Evolutionary conservation across 2,113 vertebrate genomes (phyloP).

Genomic region (Scalopus aquaticus): DNA sequence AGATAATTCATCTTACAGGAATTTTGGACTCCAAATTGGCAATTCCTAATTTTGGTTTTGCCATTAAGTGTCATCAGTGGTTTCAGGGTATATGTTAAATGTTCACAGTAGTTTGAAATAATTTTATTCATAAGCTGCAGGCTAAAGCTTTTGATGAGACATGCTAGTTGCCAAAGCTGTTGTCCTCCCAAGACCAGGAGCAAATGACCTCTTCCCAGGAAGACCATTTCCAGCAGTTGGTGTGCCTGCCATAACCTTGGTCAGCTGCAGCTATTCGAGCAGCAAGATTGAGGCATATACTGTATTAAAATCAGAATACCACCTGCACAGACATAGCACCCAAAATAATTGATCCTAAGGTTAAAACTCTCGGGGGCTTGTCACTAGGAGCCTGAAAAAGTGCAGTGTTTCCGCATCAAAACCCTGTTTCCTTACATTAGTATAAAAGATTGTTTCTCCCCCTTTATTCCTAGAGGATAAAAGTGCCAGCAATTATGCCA

Average conservation of each 20-base stretch:
- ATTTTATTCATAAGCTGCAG: too few species aligned
- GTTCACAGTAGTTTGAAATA: background rate
- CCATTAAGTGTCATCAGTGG: too few species aligned
- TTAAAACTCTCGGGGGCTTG: too few species aligned
- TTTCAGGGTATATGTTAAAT: background rate
- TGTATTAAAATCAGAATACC: background rate
- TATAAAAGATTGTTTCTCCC: too few species aligned
- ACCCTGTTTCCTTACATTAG: too few species aligned
- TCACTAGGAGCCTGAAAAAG: too few species aligned
- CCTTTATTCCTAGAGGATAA: too few species aligned
- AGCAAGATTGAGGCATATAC: fast-evolving
- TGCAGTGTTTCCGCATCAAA: too few species aligned
- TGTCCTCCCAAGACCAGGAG: too few species aligned
- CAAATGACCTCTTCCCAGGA: background rate
- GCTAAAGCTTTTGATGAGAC: background rate
- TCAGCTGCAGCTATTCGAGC: background rate
- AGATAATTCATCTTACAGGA: background rate
- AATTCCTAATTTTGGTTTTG: background rate
- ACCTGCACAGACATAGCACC: background rate
- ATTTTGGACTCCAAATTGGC: fast-evolving
- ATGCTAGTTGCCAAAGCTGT: background rate
- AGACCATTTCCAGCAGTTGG: too few species aligned
- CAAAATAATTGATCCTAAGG: background rate
- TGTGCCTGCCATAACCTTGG: background rate
- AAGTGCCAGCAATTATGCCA: background rate